Conservation (phyloP, 2,113 vertebrate genomes). For the Periophthalmodon schlosseri region DNA sequence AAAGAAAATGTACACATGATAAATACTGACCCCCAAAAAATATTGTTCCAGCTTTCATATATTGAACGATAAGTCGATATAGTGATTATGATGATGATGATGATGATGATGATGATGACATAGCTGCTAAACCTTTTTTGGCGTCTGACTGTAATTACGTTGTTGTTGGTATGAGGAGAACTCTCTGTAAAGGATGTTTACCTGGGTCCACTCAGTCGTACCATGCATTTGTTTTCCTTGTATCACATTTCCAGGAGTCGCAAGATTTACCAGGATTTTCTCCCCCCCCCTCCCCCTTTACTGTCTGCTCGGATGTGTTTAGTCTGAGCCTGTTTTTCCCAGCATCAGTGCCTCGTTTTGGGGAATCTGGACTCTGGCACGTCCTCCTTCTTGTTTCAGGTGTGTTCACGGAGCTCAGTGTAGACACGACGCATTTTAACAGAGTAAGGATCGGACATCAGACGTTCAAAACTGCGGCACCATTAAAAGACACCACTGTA, state of each 20-base stretch:
- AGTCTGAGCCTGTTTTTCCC: constrained; percentile 78
- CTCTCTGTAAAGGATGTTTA: constrained; percentile 43
- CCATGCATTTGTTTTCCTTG: constrained; percentile 70
- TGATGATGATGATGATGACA: not conserved
- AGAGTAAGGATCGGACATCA: not conserved
- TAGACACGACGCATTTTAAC: not conserved
- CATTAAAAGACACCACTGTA: not conserved
- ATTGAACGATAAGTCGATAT: too few species aligned
- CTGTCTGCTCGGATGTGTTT: constrained; percentile 72
- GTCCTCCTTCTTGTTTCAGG: constrained; percentile 49
- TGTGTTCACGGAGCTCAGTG: constrained; percentile 20
- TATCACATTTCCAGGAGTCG: constrained; percentile 69
- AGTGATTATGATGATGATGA: too few species aligned
- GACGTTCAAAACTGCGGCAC: not conserved
- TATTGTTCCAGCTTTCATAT: too few species aligned
- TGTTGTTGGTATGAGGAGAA: constrained; percentile 65
- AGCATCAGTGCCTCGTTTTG: constrained; percentile 43
- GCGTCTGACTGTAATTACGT: constrained; percentile 61
- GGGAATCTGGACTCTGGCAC: constrained; percentile 54
- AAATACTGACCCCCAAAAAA: too few species aligned
- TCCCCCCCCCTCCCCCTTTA: constrained; percentile 35
- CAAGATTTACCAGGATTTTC: constrained; percentile 70
- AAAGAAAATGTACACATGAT: too few species aligned
- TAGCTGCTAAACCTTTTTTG: constrained; percentile 21
- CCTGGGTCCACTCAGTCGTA: constrained; percentile 56